These are phyloP conservation scores for Thymelicus sylvestris DNA, from an alignment of 2,888 invertebrate species.

Conservation along the genomic window DNA sequence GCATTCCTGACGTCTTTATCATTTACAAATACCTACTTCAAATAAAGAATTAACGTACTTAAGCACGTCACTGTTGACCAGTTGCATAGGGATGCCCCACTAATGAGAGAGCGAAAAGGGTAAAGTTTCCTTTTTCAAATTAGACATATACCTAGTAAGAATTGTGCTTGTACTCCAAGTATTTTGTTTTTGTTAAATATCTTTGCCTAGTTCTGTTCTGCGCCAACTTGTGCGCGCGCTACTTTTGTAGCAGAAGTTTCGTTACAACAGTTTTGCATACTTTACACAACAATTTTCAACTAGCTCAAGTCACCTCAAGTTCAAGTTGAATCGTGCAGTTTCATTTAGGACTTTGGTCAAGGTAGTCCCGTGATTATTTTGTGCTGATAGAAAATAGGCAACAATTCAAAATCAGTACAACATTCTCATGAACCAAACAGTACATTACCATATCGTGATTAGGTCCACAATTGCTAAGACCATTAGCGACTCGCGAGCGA, in stretches of 20 bases:
- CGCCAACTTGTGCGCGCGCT: too few species aligned
- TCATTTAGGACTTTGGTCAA: slow-evolving; percentile 1
- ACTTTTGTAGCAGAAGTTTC: not conserved
- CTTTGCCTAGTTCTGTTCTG: too few species aligned
- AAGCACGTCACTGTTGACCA: too few species aligned
- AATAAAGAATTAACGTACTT: too few species aligned
- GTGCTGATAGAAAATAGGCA: not conserved
- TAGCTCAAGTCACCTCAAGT: not conserved
- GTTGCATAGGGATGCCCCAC: too few species aligned
- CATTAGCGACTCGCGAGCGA: slow-evolving; percentile 27
- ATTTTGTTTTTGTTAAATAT: too few species aligned
- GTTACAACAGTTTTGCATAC: slow-evolving; percentile 10
- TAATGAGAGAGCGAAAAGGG: too few species aligned
- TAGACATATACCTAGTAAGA: too few species aligned
- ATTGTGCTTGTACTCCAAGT: too few species aligned
- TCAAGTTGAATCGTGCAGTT: slow-evolving; percentile 2
- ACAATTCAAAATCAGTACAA: not conserved
- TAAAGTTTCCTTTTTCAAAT: too few species aligned
- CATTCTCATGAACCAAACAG: not conserved
- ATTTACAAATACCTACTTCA: too few species aligned
- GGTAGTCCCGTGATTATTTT: not conserved
- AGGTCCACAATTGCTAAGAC: slow-evolving; percentile 27
- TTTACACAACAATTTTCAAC: not conserved
- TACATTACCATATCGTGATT: slow-evolving; percentile 22
- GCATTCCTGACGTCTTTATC: too few species aligned